These are phyloP conservation scores for Diabrotica balteata DNA, from an alignment of 2,888 invertebrate species.

Conservation along the genomic window DNA sequence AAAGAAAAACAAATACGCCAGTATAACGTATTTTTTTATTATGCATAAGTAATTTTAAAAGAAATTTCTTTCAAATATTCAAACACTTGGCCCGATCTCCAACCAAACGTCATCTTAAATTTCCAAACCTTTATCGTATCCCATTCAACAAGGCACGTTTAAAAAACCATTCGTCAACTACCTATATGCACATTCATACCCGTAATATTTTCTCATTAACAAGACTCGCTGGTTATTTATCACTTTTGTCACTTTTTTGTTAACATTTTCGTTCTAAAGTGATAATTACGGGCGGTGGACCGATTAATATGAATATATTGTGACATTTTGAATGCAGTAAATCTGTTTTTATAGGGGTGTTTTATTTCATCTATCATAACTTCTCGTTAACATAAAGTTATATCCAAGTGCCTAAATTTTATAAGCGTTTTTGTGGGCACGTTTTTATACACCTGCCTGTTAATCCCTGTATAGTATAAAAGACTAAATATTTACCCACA, in stretches of 20 bases:
- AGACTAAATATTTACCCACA: too few relatives aligned
- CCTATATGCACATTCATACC: background rate
- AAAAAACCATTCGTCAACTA: constrained; percentile 52
- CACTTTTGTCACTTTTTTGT: constrained; percentile 40
- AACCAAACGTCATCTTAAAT: too few relatives aligned
- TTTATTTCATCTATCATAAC: constrained; percentile 36
- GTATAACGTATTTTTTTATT: too few relatives aligned
- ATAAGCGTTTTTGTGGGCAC: too few relatives aligned
- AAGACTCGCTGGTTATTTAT: constrained; percentile 52
- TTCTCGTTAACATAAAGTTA: constrained; percentile 30
- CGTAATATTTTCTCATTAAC: constrained; percentile 58
- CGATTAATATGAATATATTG: constrained; percentile 58
- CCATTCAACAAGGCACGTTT: constrained; percentile 29
- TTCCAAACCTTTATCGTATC: too few relatives aligned
- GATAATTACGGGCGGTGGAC: constrained; percentile 19
- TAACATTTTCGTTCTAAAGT: constrained; percentile 29
- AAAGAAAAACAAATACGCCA: too few relatives aligned
- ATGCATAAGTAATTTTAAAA: too few relatives aligned
- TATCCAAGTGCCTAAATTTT: constrained; percentile 7
- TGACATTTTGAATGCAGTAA: constrained; percentile 52
- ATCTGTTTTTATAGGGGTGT: constrained; percentile 49
- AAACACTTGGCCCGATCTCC: background rate
- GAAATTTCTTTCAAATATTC: background rate
- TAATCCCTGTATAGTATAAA: too few relatives aligned
- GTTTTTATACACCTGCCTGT: too few relatives aligned